Evolutionary conservation across 2,888 invertebrate species (phyloP), one percentile per base, ranked within the genome.

Genomic region (Cryptophagus acutangulus): DNA sequence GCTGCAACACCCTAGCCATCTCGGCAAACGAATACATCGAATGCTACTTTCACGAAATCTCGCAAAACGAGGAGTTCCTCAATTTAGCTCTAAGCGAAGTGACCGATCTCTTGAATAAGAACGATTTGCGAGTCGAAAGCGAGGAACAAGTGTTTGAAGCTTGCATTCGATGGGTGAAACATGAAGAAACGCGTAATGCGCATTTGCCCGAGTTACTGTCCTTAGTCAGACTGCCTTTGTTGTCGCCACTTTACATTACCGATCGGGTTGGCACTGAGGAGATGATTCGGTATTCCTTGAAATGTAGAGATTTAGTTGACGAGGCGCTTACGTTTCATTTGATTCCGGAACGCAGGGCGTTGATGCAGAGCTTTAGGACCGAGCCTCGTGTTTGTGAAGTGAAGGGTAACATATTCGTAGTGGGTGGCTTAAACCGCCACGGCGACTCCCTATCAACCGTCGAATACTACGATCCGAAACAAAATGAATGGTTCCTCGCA

Each of bases 91-190:
- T 78, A 16, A 64, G 70, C 2, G 85, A 87, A 47, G 69, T 89
- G 2, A 70, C 78, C 45, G 80, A 81, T 37, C 74, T 91, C 38
- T 72, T 91, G 34, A 75, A 76, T 14, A 74, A 83, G 42, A 89
- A 89, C 69, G 85, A 87, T 60, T 72, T 91, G 1, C 79, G 86
- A 65, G 84, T 90, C 1, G 75, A 75, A 43, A 75, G 74, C 37
- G 90, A 90, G 63, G 87, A 88, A 62, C 79, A 83, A 70, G 86
- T 91, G 18, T 91, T 89, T 71, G 87, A 88, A 65, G 86, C 88
- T 1, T 82, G 84, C 26, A 79, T 90, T 75, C 70, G 79, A 31
- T 92, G 91, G 92, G 75, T 79, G 3, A 85, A 85, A 61, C 76
- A 78, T 51, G 79, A 81, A 29, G 75, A 76, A 2, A 66, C 68